Conservation (phyloP, 2,797 vertebrate genomes). For the Sebastes kiyomatsui region DNA sequence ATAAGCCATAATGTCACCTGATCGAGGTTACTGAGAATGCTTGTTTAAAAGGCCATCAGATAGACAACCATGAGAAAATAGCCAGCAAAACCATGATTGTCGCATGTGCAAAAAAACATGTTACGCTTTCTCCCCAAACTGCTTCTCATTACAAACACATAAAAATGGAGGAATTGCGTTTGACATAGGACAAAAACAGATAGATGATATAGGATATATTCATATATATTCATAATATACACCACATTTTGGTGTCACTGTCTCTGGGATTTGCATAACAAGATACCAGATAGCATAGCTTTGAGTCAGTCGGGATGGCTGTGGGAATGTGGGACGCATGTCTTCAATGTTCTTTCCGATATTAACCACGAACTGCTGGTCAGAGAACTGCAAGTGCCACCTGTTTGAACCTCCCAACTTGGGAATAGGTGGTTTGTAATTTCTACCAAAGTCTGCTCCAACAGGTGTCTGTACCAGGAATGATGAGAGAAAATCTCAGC, state of each 20-base stretch:
- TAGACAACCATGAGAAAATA: constrained; percentile 34
- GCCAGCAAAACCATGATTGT: constrained; percentile 71
- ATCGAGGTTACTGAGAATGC: constrained; percentile 54
- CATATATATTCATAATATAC: constrained; percentile 67
- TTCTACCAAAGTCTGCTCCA: constrained; percentile 41
- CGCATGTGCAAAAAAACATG: constrained; percentile 67
- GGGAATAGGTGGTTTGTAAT: constrained; percentile 13
- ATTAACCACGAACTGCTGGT: constrained; percentile 72
- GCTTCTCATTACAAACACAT: constrained; percentile 34
- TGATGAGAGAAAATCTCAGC: constrained; percentile 14
- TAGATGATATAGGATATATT: constrained; percentile 67
- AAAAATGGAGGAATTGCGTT: constrained; percentile 49
- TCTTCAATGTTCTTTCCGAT: constrained; percentile 32
- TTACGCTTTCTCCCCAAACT: constrained; percentile 40
- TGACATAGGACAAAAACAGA: constrained; percentile 49
- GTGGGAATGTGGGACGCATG: constrained; percentile 49
- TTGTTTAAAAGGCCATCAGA: constrained; percentile 46
- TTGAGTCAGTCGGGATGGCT: constrained; percentile 47
- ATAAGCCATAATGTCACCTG: constrained; percentile 27
- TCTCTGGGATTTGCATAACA: constrained; percentile 72
- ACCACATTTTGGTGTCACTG: constrained; percentile 63
- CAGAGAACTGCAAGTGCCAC: constrained; percentile 23
- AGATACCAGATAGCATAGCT: constrained; percentile 41
- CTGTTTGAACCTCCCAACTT: not conserved
- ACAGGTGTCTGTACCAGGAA: constrained; percentile 24